phyloP scores from a whole-genome alignment of 2,888 invertebrate species.

The Steinernema carpocapsae region DNA sequence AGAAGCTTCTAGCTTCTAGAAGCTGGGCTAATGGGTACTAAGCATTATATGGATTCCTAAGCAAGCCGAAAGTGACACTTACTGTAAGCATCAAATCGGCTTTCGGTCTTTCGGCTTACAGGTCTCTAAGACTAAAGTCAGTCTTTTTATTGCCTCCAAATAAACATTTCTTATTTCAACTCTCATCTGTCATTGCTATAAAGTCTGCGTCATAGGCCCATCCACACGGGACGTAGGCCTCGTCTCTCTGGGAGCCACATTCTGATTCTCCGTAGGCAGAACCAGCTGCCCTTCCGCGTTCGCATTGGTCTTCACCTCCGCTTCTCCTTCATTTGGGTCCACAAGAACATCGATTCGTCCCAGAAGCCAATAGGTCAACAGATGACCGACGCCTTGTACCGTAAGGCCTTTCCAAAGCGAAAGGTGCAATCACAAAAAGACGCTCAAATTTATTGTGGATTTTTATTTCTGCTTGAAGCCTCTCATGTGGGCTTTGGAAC shows the following conservation, averaged over 20 bases:
- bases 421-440: too few species aligned
- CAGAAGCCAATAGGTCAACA: constrained; percentile 61
- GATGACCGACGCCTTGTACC: constrained; percentile 56
- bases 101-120: too few species aligned
- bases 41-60: too few species aligned
- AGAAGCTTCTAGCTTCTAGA: too few species aligned
- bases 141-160: too few species aligned
- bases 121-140: too few species aligned
- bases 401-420: too few species aligned
- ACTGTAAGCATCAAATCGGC: too few species aligned
- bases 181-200: constrained; percentile 33
- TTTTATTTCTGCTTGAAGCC: constrained; percentile 93
- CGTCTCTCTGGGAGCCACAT: background rate
- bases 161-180: too few species aligned
- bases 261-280: background rate
- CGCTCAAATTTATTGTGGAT: too few species aligned
- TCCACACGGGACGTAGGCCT: constrained; percentile 10
- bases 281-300: background rate
- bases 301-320: constrained; percentile 28
- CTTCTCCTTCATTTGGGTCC: constrained; percentile 32
- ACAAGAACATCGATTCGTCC: constrained; percentile 36
- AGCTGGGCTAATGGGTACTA: too few species aligned
- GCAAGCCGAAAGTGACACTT: too few species aligned
- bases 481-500: constrained; percentile 86
- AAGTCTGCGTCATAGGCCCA: constrained; percentile 25